Evolutionary conservation across 2,113 vertebrate genomes (phyloP).

Genomic region (Labrus mixtus): DNA sequence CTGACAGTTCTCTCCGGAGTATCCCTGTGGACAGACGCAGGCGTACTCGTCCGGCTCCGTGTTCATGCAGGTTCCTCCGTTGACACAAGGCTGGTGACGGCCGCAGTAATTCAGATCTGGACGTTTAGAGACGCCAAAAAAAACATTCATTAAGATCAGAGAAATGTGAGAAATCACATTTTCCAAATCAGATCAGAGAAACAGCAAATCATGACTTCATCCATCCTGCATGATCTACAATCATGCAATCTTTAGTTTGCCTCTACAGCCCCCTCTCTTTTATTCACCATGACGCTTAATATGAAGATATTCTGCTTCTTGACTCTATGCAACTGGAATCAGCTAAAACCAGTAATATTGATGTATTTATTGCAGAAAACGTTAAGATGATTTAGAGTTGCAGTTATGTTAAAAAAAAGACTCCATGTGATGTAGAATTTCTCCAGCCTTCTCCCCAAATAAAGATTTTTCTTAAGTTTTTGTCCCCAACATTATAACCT

Average conservation of each 20-base stretch:
- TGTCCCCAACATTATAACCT: conserved; percentile 1
- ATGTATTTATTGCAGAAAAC: too few relatives aligned
- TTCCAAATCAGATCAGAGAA: background rate
- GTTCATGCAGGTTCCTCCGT: conserved; percentile 96
- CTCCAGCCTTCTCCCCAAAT: too few relatives aligned
- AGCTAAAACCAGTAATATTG: too few relatives aligned
- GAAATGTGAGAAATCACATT: background rate
- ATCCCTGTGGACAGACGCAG: conserved; percentile 93
- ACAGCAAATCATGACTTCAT: background rate
- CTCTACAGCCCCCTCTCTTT: too few relatives aligned
- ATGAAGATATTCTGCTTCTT: too few relatives aligned
- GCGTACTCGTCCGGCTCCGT: conserved; percentile 92
- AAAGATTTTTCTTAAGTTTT: background rate
- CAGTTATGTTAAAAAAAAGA: too few relatives aligned
- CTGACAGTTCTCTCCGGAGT: conserved; percentile 94
- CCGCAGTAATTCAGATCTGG: conserved; percentile 98
- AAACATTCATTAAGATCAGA: too few relatives aligned
- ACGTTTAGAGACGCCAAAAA: background rate
- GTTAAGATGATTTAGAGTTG: too few relatives aligned
- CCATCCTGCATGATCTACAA: background rate
- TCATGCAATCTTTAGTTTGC: too few relatives aligned
- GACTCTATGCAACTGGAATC: too few relatives aligned
- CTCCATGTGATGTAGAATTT: too few relatives aligned
- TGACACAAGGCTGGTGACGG: conserved; percentile 92
- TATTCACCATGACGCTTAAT: too few relatives aligned